Evolutionary conservation across 2,113 vertebrate species (phyloP).

Genomic region (Mesoclemmys tuberculata): DNA sequence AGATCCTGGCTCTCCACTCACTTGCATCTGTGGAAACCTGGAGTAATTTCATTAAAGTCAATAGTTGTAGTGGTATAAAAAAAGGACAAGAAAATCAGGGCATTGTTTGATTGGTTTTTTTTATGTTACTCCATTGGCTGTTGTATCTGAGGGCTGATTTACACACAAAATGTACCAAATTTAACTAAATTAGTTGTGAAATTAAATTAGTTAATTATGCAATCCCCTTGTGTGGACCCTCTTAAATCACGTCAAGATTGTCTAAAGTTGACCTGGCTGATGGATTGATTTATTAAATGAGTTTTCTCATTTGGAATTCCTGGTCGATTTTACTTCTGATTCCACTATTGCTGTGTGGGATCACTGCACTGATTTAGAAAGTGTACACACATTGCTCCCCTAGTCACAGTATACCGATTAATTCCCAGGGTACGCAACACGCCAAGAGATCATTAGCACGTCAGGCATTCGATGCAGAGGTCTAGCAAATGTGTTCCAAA

Average conservation of each 20-base stretch:
- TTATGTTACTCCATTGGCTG: neutral
- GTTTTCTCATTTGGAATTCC: neutral
- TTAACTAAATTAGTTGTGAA: neutral
- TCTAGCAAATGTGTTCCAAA: neutral
- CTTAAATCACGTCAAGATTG: neutral
- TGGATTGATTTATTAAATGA: neutral
- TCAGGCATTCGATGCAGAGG: fast-evolving
- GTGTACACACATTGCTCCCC: neutral
- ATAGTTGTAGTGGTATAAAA: neutral
- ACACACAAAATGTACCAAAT: neutral
- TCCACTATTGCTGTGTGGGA: neutral
- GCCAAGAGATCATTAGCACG: neutral
- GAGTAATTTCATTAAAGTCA: neutral
- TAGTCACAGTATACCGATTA: neutral
- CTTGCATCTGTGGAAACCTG: neutral
- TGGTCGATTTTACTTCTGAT: neutral
- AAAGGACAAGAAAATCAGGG: neutral
- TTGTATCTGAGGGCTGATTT: neutral
- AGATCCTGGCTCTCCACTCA: neutral
- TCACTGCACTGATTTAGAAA: neutral
- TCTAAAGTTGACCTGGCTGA: neutral
- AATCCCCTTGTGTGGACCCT: neutral
- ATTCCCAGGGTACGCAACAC: neutral
- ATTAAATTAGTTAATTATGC: neutral
- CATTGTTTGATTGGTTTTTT: neutral